Base-by-base conservation (phyloP, 2,797 vertebrate genomes). In the Rhinatrema bivittatum region DNA sequence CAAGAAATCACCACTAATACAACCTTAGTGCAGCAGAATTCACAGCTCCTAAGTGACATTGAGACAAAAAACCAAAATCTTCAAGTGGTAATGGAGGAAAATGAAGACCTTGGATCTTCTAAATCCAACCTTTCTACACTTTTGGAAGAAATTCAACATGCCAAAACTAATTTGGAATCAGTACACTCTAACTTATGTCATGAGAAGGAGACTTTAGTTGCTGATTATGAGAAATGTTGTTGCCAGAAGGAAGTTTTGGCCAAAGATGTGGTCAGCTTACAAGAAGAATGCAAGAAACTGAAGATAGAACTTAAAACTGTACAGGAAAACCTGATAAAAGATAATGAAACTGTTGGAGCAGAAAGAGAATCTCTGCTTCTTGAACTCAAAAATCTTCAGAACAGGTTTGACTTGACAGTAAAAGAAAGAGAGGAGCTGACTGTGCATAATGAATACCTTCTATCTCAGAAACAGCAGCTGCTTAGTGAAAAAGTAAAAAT, bases 11-110 rank as follows among this genome's bases (percentile, higher is more conserved):
- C 62, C 0, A 79, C 80, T 48, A 82, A 63, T 42, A 63, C 53
- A 7, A 22, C 59, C 19, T 25, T 86, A 14, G 56, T 68, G 42
- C 64, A 72, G 3, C 88, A 93, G 43, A 85, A 82, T 2, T 54
- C 79, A 39, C 61, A 56, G 2, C 65, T 92, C 11, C 68, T 61
- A 1, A 26, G 50, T 29, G 77, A 76, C 4, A 34, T 81, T 3
- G 70, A 76, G 25, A 50, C 45, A 16, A 46, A 80, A 25, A 84
- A 80, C 50, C 74, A 62, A 8, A 81, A 88, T 9, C 60, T 94
- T 18, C 74, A 74, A 3, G 66, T 70, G 45, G 79, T 32, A 10
- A 54, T 50, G 10, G 62, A 40, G 58, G 65, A 74, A 20, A 88
- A 77, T 51, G 56, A 68, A 7, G 70, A 78, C 4, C 68, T 91